A percentile compares a stretch with the other conserved stretches of the same genome.
Conservation (phyloP, 1,140 invertebrate species). For the Panagrolaimus sp. region DNA sequence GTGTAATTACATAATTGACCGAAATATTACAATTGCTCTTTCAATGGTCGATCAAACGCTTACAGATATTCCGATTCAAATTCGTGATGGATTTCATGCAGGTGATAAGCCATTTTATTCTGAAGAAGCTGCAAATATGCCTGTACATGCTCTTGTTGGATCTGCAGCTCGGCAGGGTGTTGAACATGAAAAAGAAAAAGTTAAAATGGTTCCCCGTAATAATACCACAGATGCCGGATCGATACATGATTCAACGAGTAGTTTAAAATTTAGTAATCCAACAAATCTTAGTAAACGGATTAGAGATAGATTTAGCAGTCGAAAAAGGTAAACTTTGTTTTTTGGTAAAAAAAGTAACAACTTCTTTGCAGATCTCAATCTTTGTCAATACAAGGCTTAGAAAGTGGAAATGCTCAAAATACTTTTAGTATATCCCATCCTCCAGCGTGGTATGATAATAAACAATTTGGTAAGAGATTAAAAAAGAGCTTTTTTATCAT, state of each 20-base stretch:
- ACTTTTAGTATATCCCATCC: too few relatives aligned
- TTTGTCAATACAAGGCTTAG: background rate
- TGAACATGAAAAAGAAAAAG: constrained; percentile 3
- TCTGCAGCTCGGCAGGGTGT: constrained; percentile 13
- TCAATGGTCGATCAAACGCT: constrained; percentile 29
- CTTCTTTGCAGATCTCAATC: constrained; percentile 13
- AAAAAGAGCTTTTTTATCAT: too few relatives aligned
- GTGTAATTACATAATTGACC: constrained; percentile 33
- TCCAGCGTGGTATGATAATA: too few relatives aligned
- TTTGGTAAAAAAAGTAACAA: background rate
- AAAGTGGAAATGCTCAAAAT: background rate
- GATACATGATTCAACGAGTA: background rate
- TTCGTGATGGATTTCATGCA: constrained; percentile 11
- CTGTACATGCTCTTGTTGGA: constrained; percentile 27
- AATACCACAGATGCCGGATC: too few relatives aligned
- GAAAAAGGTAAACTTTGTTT: background rate
- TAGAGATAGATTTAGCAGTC: background rate
- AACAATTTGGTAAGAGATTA: too few relatives aligned
- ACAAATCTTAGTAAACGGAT: constrained; percentile 7
- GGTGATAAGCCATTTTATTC: constrained; percentile 23
- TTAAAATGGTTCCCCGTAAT: constrained; percentile 11
- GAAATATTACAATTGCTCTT: constrained; percentile 26
- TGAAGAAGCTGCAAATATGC: constrained; percentile 22
- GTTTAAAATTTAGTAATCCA: background rate
- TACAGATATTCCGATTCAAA: constrained; percentile 17